phyloP scores from a whole-genome alignment of 2,888 invertebrate genomes.

The Agapostemon virescens region DNA sequence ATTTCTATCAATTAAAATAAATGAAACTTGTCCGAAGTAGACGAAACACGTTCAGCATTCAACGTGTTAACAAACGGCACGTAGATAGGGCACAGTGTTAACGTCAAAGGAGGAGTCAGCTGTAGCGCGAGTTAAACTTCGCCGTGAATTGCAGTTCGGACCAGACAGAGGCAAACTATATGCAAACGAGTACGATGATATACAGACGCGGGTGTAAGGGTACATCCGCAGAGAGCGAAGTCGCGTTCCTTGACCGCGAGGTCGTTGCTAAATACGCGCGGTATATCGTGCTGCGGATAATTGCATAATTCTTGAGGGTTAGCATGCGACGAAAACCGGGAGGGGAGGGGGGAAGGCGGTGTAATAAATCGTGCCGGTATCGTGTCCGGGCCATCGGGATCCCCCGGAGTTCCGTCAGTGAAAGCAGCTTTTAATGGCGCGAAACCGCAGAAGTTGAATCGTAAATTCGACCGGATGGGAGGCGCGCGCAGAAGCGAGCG shows the following conservation, averaged over 20 bases:
- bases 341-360: too few species aligned
- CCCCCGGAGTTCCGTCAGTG: slow-evolving; percentile 24
- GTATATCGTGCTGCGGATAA: background rate
- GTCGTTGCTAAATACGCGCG: background rate
- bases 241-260: background rate
- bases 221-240: background rate
- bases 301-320: background rate
- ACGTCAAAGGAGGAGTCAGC: background rate
- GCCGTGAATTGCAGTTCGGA: too few species aligned
- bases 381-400: slow-evolving; percentile 21
- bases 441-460: slow-evolving; percentile 35
- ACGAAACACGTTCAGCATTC: too few species aligned
- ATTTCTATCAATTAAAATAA: too few species aligned
- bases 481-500: slow-evolving; percentile 28
- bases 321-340: background rate
- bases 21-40: too few species aligned
- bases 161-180: too few species aligned
- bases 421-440: slow-evolving; percentile 36
- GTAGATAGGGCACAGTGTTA: too few species aligned
- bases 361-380: slow-evolving; percentile 18
- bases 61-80: too few species aligned
- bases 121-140: background rate
- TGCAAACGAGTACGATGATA: too few species aligned
- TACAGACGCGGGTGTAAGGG: background rate
- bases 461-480: slow-evolving; percentile 45